These are phyloP conservation scores for Cyanistes caeruleus DNA, from an alignment of 2,113 vertebrate genomes.

Conservation along the genomic window DNA sequence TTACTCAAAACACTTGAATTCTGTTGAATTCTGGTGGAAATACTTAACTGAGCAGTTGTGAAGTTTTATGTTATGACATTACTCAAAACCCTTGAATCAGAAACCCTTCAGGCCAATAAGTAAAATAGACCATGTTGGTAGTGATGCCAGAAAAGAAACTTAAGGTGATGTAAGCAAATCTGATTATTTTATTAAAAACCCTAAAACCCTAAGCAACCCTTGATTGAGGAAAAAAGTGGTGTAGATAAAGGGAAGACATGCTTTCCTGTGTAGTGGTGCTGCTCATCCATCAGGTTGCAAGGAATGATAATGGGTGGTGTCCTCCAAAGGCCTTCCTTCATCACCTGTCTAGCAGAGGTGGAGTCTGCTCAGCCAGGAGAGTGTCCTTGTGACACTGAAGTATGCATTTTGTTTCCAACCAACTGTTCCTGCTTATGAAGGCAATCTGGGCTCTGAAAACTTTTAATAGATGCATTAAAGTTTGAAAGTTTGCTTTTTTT, in stretches of 20 bases:
- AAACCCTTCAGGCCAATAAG: background rate
- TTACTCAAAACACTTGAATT: background rate
- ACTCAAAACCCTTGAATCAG: background rate
- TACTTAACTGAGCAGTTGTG: background rate
- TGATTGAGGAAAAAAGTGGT: background rate
- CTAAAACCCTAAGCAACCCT: background rate
- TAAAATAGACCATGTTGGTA: background rate
- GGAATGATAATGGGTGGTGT: background rate
- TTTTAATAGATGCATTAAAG: background rate
- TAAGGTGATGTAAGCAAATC: background rate
- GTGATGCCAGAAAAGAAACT: background rate
- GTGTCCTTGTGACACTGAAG: background rate
- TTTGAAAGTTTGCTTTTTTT: background rate
- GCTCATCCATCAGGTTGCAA: background rate
- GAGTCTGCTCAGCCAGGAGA: background rate
- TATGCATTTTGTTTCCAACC: background rate
- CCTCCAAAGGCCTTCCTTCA: background rate
- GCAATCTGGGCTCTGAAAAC: background rate
- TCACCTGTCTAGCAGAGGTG: background rate
- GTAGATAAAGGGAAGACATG: fast-evolving
- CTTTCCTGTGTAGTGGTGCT: background rate
- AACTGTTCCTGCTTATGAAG: background rate
- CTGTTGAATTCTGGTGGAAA: background rate
- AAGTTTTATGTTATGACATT: background rate
- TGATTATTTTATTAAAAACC: background rate